Conservation (phyloP, 2,797 vertebrate genomes). For the Galagoides demidoff region DNA sequence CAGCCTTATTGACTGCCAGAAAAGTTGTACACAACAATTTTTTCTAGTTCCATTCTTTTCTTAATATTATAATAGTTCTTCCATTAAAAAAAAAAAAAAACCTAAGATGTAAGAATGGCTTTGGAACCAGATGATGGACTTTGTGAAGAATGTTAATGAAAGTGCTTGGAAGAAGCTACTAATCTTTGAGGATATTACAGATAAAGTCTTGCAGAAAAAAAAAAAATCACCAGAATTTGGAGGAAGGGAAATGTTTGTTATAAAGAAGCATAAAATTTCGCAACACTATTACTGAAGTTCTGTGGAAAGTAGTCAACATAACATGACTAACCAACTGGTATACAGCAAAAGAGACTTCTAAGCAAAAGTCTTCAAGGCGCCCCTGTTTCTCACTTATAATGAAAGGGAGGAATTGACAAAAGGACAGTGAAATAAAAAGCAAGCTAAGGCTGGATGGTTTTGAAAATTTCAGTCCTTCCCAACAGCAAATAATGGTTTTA, state of each 20-base stretch:
- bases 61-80: neutral
- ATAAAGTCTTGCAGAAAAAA: neutral
- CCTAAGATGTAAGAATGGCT: neutral
- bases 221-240: neutral
- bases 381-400: neutral
- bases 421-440: neutral
- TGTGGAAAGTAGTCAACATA: neutral
- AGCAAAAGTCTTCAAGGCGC: neutral
- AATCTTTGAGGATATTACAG: neutral
- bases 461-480: neutral
- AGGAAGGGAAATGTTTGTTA: neutral
- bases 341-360: neutral
- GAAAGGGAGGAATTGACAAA: neutral
- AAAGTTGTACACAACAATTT: neutral
- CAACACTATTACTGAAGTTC: neutral
- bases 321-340: neutral
- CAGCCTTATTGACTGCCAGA: neutral
- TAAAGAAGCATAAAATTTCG: neutral
- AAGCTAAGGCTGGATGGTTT: neutral
- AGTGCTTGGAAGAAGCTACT: neutral
- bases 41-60: neutral
- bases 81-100: neutral
- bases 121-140: neutral
- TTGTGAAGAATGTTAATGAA: neutral
- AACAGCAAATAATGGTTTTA: neutral